A percentile compares a stretch with the other conserved stretches of the same genome.
phyloP scores from a whole-genome alignment of 2,888 invertebrate genomes.

The Lymantria monacha region DNA sequence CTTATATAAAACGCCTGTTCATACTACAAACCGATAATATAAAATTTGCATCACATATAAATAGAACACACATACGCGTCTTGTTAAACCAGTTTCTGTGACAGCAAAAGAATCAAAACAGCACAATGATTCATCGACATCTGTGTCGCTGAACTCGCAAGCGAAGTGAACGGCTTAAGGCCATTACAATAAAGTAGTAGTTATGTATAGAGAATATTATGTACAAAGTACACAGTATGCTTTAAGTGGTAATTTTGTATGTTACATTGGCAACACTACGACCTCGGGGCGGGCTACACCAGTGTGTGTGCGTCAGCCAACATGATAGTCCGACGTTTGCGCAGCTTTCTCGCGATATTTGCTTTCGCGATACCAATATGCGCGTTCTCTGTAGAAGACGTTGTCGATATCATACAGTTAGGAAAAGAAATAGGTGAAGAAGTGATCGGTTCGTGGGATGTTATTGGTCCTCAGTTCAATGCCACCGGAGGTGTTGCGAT shows the following conservation, averaged over 20 bases:
- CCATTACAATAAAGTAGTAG: background rate
- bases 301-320: conserved; percentile 63
- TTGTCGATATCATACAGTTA: conserved; percentile 82
- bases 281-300: conserved; percentile 47
- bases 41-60: background rate
- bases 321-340: conserved; percentile 62
- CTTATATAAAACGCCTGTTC: too few species aligned
- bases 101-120: background rate
- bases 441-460: conserved; percentile 84
- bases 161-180: background rate
- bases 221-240: background rate
- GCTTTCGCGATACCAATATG: conserved; percentile 47
- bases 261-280: conserved; percentile 38
- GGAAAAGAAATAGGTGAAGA: conserved; percentile 83
- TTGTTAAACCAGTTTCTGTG: background rate
- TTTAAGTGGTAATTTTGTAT: background rate
- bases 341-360: conserved; percentile 51
- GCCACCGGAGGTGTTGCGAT: conserved; percentile 78
- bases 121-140: background rate
- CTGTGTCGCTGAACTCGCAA: background rate
- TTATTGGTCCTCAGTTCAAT: conserved; percentile 81
- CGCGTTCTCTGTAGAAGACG: conserved; percentile 79
- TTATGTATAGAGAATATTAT: background rate
- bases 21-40: too few species aligned
- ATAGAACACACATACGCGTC: background rate